Percentiles rank a stretch among this genome's conserved stretches.
Conservation (phyloP, 2,797 vertebrate genomes). For the Tympanoctomys barrerae region DNA sequence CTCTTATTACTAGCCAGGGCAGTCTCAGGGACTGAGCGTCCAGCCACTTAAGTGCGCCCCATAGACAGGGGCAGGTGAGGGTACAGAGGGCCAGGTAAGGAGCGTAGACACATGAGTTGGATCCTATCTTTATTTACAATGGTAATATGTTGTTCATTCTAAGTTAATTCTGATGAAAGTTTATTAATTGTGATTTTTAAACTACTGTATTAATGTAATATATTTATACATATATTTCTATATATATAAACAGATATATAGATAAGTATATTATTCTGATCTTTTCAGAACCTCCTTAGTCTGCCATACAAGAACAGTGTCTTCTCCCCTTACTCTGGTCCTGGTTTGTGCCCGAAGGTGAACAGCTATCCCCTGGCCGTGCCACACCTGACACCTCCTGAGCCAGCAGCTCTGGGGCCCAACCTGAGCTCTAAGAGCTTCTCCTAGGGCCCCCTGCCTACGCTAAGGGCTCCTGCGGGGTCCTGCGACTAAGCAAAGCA, state of each 20-base stretch:
- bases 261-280: not conserved
- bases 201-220: not conserved
- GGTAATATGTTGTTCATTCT: not conserved
- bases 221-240: too few species aligned
- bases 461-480: not conserved
- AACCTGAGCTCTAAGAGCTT: not conserved
- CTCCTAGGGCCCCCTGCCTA: not conserved
- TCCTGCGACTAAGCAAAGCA: not conserved
- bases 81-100: not conserved
- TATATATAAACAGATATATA: too few species aligned
- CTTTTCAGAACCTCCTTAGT: not conserved
- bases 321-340: not conserved
- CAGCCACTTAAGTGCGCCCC: not conserved
- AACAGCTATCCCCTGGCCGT: fast-evolving
- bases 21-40: too few species aligned
- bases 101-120: fast-evolving
- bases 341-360: too few species aligned
- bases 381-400: not conserved
- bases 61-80: not conserved
- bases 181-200: not conserved
- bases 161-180: not conserved
- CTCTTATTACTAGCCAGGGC: not conserved
- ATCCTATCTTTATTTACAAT: not conserved
- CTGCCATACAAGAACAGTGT: not conserved
- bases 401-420: not conserved